A percentile compares a stretch with the other conserved stretches of the same genome.
Evolutionary conservation across 2,888 invertebrate species (phyloP).

Genomic region (Trimorus sp.): DNA sequence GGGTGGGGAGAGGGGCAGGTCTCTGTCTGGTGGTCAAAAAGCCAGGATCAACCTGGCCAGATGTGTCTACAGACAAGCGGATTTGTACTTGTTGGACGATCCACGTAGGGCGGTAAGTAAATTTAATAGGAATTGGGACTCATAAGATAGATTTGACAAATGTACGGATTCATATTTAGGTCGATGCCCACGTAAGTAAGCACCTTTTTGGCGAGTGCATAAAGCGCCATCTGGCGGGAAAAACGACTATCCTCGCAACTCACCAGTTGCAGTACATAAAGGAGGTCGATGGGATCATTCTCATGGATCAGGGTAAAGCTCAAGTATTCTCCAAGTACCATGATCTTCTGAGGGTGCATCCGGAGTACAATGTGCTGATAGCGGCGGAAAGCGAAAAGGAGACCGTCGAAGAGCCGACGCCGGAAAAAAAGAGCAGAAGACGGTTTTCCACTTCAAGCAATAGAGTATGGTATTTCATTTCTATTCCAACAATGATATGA

Average conservation of each 20-base stretch:
- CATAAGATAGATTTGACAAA: too few species aligned
- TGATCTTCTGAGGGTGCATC: conserved; percentile 72
- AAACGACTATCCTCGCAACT: conserved; percentile 90
- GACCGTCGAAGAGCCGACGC: conserved; percentile 69
- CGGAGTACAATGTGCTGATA: conserved; percentile 75
- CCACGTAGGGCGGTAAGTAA: conserved; percentile 80
- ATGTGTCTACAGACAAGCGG: conserved; percentile 89
- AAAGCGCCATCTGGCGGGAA: conserved; percentile 85
- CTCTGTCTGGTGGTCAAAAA: conserved; percentile 89
- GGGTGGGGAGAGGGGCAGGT: conserved; percentile 88
- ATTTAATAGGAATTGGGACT: too few species aligned
- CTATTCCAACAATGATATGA: background rate
- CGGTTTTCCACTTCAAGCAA: conserved; percentile 77
- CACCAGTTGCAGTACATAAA: conserved; percentile 88
- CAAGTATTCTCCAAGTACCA: conserved; percentile 73
- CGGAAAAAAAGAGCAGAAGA: conserved; percentile 71
- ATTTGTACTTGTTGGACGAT: conserved; percentile 91
- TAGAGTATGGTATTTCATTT: conserved; percentile 68
- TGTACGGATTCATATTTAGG: conserved; percentile 75
- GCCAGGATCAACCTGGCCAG: conserved; percentile 90
- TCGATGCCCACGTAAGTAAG: conserved; percentile 89
- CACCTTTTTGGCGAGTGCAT: conserved; percentile 90
- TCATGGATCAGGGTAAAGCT: conserved; percentile 77
- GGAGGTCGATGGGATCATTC: conserved; percentile 81
- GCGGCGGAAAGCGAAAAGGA: conserved; percentile 73